These are phyloP conservation scores for Phalacrocorax brasilianus DNA, from an alignment of 2,113 vertebrate species.

Conservation along the genomic window DNA sequence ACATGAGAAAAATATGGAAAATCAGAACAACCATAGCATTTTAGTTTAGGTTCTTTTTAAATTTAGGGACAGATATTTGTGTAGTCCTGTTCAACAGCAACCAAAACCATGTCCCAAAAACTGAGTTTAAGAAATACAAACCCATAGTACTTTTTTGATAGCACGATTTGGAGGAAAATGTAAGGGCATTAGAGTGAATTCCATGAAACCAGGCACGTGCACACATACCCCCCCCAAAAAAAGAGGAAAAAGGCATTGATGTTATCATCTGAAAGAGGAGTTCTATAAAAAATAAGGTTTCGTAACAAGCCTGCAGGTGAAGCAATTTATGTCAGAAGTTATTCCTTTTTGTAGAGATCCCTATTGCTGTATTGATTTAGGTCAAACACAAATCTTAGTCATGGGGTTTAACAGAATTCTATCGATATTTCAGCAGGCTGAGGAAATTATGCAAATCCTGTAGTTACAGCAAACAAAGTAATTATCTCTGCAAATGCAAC, in stretches of 20 bases:
- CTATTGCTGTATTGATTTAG: neutral
- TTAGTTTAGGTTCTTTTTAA: neutral
- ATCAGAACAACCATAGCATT: neutral
- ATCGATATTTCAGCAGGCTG: neutral
- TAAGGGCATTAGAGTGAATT: neutral
- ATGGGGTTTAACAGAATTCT: neutral
- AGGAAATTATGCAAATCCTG: neutral
- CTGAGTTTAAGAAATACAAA: neutral
- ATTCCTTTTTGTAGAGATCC: neutral
- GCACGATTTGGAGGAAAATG: neutral
- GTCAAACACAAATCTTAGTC: neutral
- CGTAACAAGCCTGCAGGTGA: neutral
- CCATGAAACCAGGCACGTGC: fast-evolving
- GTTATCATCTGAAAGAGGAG: neutral
- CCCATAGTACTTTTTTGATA: neutral
- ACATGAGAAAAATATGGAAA: neutral
- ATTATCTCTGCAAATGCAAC: neutral
- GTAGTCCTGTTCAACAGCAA: neutral
- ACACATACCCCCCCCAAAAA: neutral
- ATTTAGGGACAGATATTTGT: neutral
- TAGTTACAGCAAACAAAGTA: neutral
- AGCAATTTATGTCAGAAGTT: neutral
- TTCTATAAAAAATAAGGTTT: neutral
- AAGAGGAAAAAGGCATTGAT: neutral
- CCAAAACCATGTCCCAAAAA: neutral